Percentiles rank a stretch among this genome's conserved stretches.
These are phyloP conservation scores for Rhadina sibilatrix DNA, from an alignment of 2,113 vertebrate species.

Conservation along the genomic window DNA sequence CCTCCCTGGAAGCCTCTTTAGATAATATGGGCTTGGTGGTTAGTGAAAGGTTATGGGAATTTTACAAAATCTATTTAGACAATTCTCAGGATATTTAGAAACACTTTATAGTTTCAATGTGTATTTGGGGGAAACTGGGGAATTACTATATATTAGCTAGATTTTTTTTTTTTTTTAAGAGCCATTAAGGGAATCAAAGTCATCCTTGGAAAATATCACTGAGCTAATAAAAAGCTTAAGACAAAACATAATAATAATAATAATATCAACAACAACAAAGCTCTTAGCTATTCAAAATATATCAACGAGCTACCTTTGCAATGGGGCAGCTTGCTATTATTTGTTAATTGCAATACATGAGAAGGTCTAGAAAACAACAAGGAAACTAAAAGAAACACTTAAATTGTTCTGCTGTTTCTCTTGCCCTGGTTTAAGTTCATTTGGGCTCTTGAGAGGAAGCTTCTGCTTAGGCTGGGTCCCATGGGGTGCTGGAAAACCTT, in stretches of 20 bases:
- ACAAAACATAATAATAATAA: not conserved
- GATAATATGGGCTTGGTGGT: constrained; percentile 43
- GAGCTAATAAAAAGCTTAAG: not conserved
- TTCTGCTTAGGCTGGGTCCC: not conserved
- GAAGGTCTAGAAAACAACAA: too few relatives aligned
- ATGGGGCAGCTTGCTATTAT: not conserved
- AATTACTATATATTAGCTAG: not conserved
- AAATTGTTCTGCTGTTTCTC: not conserved
- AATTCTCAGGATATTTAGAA: constrained; percentile 14
- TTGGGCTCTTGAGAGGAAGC: not conserved
- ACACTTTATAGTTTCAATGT: not conserved
- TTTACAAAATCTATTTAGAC: not conserved
- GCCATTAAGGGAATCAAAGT: constrained; percentile 19
- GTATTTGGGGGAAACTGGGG: not conserved
- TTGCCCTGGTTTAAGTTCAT: not conserved
- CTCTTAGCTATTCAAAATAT: not conserved
- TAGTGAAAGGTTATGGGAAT: constrained; percentile 23
- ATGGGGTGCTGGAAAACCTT: not conserved
- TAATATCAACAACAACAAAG: not conserved
- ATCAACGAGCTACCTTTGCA: constrained; percentile 4
- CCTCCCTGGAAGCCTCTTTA: constrained; percentile 51
- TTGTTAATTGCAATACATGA: not conserved
- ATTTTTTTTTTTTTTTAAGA: not conserved
- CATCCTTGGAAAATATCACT: constrained; percentile 12
- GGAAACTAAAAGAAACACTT: too few relatives aligned